phyloP scores from a whole-genome alignment of 2,113 vertebrate genomes.

The Meles meles region DNA sequence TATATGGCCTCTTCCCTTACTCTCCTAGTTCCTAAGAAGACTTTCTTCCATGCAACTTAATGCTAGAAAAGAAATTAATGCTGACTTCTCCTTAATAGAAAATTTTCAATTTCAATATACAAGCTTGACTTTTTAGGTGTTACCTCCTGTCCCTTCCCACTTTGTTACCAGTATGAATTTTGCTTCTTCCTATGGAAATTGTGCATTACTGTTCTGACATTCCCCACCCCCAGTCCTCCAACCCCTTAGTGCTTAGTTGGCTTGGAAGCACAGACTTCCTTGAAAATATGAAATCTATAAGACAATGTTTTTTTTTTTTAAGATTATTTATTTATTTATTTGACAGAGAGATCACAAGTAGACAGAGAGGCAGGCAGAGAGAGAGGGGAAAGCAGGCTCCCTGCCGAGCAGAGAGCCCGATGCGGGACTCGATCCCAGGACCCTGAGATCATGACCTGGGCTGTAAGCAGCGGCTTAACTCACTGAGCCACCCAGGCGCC shows the following conservation, averaged over 20 bases:
- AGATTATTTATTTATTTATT: no score
- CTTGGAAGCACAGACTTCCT: not conserved
- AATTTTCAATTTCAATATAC: not conserved
- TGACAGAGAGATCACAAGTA: no score
- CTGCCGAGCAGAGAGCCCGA: no score
- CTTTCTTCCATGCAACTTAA: not conserved
- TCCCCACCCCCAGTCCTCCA: not conserved
- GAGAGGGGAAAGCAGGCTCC: no score
- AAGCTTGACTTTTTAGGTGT: not conserved
- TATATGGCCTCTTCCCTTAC: not conserved
- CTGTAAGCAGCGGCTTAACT: no score
- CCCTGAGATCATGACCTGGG: no score
- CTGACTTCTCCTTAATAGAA: not conserved
- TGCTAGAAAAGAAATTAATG: not conserved
- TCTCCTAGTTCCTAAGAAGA: not conserved
- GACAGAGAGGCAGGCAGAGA: no score
- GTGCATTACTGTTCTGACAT: not conserved
- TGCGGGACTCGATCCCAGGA: no score
- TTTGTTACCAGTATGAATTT: not conserved
- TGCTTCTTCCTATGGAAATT: not conserved
- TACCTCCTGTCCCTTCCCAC: not conserved
- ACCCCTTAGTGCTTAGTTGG: not conserved
- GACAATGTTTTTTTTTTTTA: not conserved
- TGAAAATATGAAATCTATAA: conserved; percentile 4
- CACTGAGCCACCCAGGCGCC: no score